phyloP scores from a whole-genome alignment of 2,113 vertebrate species.

The Thunnus thynnus region DNA sequence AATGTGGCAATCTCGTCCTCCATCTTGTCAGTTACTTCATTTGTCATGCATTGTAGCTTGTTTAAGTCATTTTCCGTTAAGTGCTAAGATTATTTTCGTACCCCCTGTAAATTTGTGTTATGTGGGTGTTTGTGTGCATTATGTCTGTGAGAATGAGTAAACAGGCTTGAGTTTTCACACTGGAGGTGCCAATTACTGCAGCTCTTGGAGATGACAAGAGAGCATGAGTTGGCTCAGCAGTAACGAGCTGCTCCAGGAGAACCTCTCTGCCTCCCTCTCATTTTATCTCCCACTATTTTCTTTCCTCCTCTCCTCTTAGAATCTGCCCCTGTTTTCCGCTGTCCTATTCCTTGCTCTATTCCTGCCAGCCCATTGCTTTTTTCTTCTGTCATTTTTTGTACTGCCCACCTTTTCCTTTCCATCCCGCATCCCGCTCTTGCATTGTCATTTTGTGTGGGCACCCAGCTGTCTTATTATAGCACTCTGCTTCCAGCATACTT shows the following conservation, averaged over 20 bases:
- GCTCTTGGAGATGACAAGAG: conserved; percentile 76
- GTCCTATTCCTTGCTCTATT: conserved; percentile 36
- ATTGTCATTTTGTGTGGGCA: conserved; percentile 67
- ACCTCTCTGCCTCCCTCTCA: conserved; percentile 59
- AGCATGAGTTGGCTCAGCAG: conserved; percentile 70
- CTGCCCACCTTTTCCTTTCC: conserved; percentile 14
- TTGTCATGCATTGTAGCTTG: background rate
- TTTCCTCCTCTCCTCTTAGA: conserved; percentile 29
- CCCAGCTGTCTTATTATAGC: conserved; percentile 77
- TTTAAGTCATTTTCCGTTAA: conserved; percentile 2
- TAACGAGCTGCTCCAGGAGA: conserved; percentile 70
- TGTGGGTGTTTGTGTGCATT: conserved; percentile 41
- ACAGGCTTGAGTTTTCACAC: conserved; percentile 69
- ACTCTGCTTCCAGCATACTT: conserved; percentile 54
- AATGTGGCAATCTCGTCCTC: background rate
- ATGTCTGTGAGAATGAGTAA: conserved; percentile 56
- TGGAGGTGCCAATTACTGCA: conserved; percentile 80
- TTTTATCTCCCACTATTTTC: conserved; percentile 45
- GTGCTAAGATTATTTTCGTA: conserved; percentile 20
- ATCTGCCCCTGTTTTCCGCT: conserved; percentile 44
- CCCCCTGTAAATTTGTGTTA: background rate
- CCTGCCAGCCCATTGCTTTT: conserved; percentile 34
- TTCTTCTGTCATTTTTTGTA: conserved; percentile 21
- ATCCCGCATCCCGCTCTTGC: conserved; percentile 27
- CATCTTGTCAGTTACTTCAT: conserved; percentile 3